Percentiles rank a stretch among this genome's conserved stretches.
These are phyloP conservation scores for Porphyrio hochstetteri DNA, from an alignment of 2,113 vertebrate species.

Conservation along the genomic window DNA sequence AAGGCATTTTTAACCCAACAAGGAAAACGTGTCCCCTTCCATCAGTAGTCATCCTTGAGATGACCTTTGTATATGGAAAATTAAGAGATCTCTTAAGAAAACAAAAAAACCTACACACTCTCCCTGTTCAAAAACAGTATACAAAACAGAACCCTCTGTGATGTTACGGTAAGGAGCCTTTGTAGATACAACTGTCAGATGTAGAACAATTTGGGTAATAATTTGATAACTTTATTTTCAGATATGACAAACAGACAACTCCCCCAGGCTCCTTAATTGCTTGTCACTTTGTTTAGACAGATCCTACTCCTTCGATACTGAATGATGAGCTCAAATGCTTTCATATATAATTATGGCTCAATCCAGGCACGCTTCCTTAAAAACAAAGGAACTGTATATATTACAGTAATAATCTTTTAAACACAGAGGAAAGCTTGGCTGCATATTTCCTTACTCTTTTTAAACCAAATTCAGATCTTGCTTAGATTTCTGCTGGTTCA, in stretches of 20 bases:
- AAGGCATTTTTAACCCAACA: not conserved
- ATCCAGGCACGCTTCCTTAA: not conserved
- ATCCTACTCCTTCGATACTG: not conserved
- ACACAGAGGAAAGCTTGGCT: not conserved
- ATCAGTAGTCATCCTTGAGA: not conserved
- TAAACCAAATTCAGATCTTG: slow-evolving; percentile 22
- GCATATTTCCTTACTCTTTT: not conserved
- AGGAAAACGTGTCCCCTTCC: not conserved
- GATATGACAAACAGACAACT: slow-evolving; percentile 29
- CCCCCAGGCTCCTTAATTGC: slow-evolving; percentile 23
- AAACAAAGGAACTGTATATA: slow-evolving; percentile 1
- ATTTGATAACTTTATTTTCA: slow-evolving; percentile 54
- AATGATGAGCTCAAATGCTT: slow-evolving; percentile 5
- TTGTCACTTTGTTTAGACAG: slow-evolving; percentile 51
- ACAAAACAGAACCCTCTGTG: not conserved
- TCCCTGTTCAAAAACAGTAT: not conserved
- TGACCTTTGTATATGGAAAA: not conserved
- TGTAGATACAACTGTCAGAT: slow-evolving; percentile 5
- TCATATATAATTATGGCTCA: slow-evolving; percentile 13
- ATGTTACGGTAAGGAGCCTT: not conserved
- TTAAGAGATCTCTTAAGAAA: not conserved
- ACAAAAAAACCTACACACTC: not conserved
- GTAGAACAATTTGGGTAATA: slow-evolving; percentile 2
- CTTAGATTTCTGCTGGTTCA: slow-evolving; percentile 39
- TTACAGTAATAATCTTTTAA: slow-evolving; percentile 28